Percentiles rank a stretch among this genome's conserved stretches.
These are phyloP conservation scores for Thryonomys swinderianus DNA, from an alignment of 2,113 vertebrate genomes.

Conservation along the genomic window DNA sequence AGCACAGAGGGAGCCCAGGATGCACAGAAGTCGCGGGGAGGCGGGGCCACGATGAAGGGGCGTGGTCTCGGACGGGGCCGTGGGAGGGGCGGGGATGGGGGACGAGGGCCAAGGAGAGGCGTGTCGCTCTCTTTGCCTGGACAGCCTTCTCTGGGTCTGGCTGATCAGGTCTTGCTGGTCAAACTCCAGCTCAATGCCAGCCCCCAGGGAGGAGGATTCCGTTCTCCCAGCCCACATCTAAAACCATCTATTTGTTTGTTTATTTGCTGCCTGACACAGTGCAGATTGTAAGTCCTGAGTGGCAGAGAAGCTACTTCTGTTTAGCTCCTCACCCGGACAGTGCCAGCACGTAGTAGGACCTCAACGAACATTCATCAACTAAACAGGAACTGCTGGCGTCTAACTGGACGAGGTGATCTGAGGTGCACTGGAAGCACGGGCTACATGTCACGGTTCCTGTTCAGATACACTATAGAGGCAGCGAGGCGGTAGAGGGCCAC, in stretches of 20 bases:
- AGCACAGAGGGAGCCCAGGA: neutral
- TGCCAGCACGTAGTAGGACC: accelerated
- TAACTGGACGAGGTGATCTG: accelerated
- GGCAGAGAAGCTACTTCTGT: neutral
- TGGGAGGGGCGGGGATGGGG: neutral
- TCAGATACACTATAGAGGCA: accelerated
- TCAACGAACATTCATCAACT: neutral
- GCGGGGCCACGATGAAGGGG: neutral
- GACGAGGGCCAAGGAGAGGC: no score
- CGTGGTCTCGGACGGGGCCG: neutral
- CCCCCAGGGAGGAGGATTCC: neutral
- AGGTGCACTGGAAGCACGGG: neutral
- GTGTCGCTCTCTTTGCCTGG: neutral
- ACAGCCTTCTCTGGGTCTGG: neutral
- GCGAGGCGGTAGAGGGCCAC: accelerated
- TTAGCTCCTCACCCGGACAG: neutral
- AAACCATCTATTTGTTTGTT: neutral
- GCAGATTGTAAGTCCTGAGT: neutral
- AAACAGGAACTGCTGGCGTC: accelerated
- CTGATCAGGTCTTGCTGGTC: neutral
- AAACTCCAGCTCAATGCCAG: neutral
- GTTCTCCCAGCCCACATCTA: neutral
- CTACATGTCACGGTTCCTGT: accelerated
- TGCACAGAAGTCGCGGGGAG: neutral
- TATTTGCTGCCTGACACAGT: neutral